Evolutionary conservation across 2,888 invertebrate genomes (phyloP), one percentile per base, ranked within the genome.

Genomic region (Lithophane semibrunnea): DNA sequence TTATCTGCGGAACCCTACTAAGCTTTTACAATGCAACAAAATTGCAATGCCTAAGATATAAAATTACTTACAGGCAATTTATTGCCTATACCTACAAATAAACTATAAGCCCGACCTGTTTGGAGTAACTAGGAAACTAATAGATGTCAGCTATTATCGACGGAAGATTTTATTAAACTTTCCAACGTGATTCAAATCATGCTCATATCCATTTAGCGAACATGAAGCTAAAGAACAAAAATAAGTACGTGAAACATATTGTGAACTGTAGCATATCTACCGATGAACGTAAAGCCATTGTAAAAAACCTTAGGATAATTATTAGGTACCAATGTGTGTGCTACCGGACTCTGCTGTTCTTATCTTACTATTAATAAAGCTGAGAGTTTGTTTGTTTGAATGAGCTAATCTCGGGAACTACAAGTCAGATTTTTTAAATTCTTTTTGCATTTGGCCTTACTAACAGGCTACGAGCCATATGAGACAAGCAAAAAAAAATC

Each of bases 21-120:
- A 82, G 85, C 85, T 79, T 87, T 67, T 85, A 82, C 85, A 87
- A 87, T 70, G 82, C 85, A 82, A 86, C 77, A 69, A 71, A 87
- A 82, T 79, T 79, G 79, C 85, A 79, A 85, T 87, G 85, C 76
- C 73, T 81, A 85, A 47, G 66, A 83, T 83, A 83, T 66, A 77
- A 77, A 83, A 77, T 79, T 61, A 79, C 67, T 79, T 61, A 79
- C 67, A 52, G 79, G 68, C 80, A 86, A 71, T 80, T 72, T 72
- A 73, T 61, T 75, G 79, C 82, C 66, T 60, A 61, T 73, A 75
- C 0, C 63, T 77, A 78, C 58, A 79, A 73, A 73, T 68, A 68
- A 86, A 77, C 65, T 73, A 64, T 66, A 67, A 63, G 76, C 42
- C 56, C 70, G 56, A 65, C 21, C 37, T 18, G 61, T 76, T 68